These are phyloP conservation scores for Vulpes lagopus DNA, from an alignment of 2,113 vertebrate genomes.

Conservation along the genomic window DNA sequence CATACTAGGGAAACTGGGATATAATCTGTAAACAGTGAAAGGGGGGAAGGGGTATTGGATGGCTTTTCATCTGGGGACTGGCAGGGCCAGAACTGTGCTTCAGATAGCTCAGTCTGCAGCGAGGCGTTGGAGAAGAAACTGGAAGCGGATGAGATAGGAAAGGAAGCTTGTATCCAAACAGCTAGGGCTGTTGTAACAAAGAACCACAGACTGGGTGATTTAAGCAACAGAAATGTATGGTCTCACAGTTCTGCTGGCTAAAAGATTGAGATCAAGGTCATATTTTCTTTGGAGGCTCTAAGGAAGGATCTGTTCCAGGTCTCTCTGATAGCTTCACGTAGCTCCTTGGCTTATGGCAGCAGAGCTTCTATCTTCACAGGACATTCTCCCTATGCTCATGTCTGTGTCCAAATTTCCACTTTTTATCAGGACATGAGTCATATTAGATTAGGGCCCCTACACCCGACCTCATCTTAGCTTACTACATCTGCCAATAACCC, in stretches of 20 bases:
- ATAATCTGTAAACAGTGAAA: not conserved
- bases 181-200: not conserved
- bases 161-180: not conserved
- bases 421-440: not conserved
- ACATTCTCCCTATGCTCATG: not conserved
- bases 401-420: not conserved
- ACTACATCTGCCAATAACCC: not conserved
- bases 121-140: not conserved
- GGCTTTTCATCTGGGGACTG: not conserved
- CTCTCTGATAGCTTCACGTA: not conserved
- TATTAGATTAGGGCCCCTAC: not conserved
- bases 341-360: not conserved
- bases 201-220: not conserved
- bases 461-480: not conserved
- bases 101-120: not conserved
- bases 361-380: not conserved
- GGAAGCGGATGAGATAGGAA: not conserved
- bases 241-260: slow-evolving; percentile 21
- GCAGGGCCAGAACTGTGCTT: not conserved
- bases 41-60: too few species aligned
- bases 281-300: not conserved
- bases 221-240: not conserved
- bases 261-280: not conserved
- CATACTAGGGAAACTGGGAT: not conserved
- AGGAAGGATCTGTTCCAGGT: not conserved